Evolutionary conservation across 37 sponge, comb jelly and placozoan genomes (phyloP).

Genomic region (Diacarnus erythraeanus): DNA sequence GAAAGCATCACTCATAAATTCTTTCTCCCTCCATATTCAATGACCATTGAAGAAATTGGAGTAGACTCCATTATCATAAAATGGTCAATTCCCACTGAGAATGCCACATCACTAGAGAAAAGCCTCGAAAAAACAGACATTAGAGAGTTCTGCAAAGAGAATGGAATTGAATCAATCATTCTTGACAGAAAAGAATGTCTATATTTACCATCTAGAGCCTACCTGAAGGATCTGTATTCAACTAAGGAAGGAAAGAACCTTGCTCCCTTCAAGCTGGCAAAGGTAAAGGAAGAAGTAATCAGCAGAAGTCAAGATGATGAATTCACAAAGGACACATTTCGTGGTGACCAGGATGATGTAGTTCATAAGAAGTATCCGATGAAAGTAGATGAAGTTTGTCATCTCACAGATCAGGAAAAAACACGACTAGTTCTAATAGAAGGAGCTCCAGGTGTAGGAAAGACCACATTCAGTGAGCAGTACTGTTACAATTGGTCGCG

Average conservation of each 20-base stretch:
- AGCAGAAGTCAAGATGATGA: not conserved
- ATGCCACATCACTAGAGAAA: too few relatives aligned
- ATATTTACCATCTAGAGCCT: too few relatives aligned
- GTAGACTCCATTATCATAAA: too few relatives aligned
- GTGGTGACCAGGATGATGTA: not conserved
- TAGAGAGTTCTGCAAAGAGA: too few relatives aligned
- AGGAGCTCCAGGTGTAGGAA: not conserved
- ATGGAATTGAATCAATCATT: too few relatives aligned
- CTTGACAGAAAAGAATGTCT: too few relatives aligned
- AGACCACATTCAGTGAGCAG: not conserved
- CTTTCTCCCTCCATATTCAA: too few relatives aligned
- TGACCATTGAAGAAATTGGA: too few relatives aligned
- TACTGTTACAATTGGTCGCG: not conserved
- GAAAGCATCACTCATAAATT: too few relatives aligned
- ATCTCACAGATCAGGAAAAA: not conserved
- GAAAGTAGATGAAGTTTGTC: not conserved
- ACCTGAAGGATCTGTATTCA: not conserved
- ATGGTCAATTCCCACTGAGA: too few relatives aligned
- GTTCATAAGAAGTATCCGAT: not conserved
- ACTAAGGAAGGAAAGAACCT: not conserved
- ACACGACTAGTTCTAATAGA: not conserved
- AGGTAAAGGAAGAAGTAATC: not conserved
- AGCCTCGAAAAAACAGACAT: too few relatives aligned
- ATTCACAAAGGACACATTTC: not conserved
- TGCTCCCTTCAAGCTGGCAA: not conserved